Conservation (phyloP, 2,797 vertebrate species). For the Melanotaenia nigrans region DNA sequence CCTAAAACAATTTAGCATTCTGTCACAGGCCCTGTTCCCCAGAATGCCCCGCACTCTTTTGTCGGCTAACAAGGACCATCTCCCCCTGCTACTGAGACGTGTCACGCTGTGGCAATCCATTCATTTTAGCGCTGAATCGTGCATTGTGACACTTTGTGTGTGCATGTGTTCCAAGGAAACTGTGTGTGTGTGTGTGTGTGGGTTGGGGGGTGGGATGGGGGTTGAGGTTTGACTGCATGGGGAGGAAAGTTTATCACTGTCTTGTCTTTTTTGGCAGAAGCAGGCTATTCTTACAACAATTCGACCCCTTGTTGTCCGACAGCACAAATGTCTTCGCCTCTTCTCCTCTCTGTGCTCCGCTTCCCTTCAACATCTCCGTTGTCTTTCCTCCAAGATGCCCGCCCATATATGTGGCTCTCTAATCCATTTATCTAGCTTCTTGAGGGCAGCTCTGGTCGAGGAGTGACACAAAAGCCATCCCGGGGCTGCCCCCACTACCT, state of each 20-base stretch:
- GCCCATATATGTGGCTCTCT: slow-evolving; percentile 83
- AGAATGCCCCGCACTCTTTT: slow-evolving; percentile 83
- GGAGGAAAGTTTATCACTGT: slow-evolving; percentile 92
- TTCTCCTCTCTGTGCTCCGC: slow-evolving; percentile 47
- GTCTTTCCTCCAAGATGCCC: slow-evolving; percentile 83
- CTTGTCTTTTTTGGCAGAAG: slow-evolving; percentile 88
- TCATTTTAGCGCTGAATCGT: slow-evolving; percentile 87
- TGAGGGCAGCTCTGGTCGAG: slow-evolving; percentile 79
- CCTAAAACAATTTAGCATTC: slow-evolving; percentile 87
- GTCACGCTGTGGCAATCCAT: slow-evolving; percentile 88
- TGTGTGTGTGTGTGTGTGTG: slow-evolving; percentile 17
- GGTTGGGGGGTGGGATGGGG: slow-evolving; percentile 31
- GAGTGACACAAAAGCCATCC: slow-evolving; percentile 80
- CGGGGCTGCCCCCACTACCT: slow-evolving; percentile 19
- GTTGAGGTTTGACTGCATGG: slow-evolving; percentile 73
- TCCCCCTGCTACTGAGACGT: slow-evolving; percentile 84
- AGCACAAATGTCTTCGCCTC: slow-evolving; percentile 82
- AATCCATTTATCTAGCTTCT: slow-evolving; percentile 90
- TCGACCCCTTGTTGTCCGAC: slow-evolving; percentile 80
- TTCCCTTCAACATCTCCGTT: slow-evolving; percentile 69
- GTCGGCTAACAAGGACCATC: slow-evolving; percentile 80
- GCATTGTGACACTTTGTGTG: slow-evolving; percentile 61
- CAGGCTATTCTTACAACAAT: slow-evolving; percentile 83
- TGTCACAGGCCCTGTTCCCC: slow-evolving; percentile 80
- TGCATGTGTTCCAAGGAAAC: slow-evolving; percentile 28